These are phyloP conservation scores for Cyphomyrus plagiostoma DNA, from an alignment of 2,113 vertebrate species.

Conservation along the genomic window DNA sequence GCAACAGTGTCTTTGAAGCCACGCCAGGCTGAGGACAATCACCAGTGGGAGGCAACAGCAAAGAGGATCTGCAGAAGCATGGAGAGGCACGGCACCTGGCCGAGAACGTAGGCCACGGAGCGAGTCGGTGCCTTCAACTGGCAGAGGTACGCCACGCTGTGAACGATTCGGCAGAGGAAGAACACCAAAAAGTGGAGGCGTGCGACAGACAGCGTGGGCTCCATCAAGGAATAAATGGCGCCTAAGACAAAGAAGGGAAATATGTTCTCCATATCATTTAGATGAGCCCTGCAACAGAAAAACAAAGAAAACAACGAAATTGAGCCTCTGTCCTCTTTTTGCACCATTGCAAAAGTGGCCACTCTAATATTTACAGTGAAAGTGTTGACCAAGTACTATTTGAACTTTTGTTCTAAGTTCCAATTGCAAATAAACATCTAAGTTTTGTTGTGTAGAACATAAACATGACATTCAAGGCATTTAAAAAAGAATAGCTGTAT, in stretches of 20 bases:
- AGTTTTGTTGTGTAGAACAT: background rate
- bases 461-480: background rate
- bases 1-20: background rate
- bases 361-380: background rate
- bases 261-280: constrained; percentile 91
- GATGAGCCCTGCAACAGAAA: constrained; percentile 70
- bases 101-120: constrained; percentile 73
- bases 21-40: constrained; percentile 12
- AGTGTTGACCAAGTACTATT: background rate
- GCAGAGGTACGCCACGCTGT: constrained; percentile 78
- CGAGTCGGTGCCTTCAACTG: constrained; percentile 70
- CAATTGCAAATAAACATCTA: background rate
- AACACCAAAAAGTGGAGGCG: constrained; percentile 79
- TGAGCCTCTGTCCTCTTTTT: background rate
- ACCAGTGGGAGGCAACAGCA: constrained; percentile 56
- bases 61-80: constrained; percentile 86
- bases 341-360: background rate
- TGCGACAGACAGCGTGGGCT: constrained; percentile 66
- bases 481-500: background rate
- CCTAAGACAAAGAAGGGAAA: constrained; percentile 91
- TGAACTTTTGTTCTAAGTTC: background rate
- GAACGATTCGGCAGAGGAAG: constrained; percentile 66
- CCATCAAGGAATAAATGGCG: constrained; percentile 75
- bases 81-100: constrained; percentile 81
- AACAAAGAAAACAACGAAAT: background rate